Evolutionary conservation across 2,113 vertebrate genomes (phyloP), one percentile per base, ranked within the genome.

Genomic region (Galemys pyrenaicus): DNA sequence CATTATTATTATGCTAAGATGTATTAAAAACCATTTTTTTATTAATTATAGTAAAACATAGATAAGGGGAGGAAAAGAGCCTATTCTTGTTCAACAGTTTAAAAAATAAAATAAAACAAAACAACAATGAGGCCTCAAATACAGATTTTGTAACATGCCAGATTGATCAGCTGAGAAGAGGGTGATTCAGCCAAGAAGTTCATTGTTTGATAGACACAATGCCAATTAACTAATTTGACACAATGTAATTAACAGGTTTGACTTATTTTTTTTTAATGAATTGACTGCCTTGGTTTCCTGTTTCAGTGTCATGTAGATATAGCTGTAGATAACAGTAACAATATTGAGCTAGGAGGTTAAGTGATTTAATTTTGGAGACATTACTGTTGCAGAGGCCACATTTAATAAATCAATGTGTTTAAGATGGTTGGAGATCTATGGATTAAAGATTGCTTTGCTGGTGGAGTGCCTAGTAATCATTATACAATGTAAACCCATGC

Each of bases 381-480:
- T 95, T 94, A 90, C 92, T 86, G 73, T 96, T 97, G 89, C 85
- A 90, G 87, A 96, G 87, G 80, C 73, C 77, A 94, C 87, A 89
- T 93, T 97, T 96, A 96, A 96, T 97, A 97, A 94, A 97, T 97
- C 96, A 96, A 92, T 94, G 71, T 95, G 90, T 96, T 96, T 96
- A 92, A 90, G 64, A 96, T 93, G 74, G 94, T 96, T 94, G 90
- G 77, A 88, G 94, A 96, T 97, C 81, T 96, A 86, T 94, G 90
- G 94, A 94, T 94, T 94, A 93, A 96, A 93, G 94, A 93, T 95
- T 87, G 88, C 62, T 92, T 80, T 73, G 67, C 87, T 92, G 64
- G 64, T 77, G 68, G 56, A 95, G 51, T 90, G 68, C 28, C 68
- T 90, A 9, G 51, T 75, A 96, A 95, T 96, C 81, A 82, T 92